phyloP scores from a whole-genome alignment of 2,797 vertebrate genomes.

The Notamacropus eugenii region DNA sequence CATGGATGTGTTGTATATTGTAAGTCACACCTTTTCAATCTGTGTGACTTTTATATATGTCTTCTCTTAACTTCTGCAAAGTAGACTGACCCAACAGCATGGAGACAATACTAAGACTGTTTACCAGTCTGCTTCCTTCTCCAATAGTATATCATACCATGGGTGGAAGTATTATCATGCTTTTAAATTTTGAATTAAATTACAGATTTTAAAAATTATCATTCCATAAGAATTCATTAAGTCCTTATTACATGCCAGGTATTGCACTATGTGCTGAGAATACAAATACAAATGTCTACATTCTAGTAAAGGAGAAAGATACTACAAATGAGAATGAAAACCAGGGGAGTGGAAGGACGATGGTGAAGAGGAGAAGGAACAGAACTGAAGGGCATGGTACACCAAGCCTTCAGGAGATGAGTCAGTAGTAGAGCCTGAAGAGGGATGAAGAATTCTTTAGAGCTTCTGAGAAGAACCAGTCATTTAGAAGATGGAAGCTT shows the following conservation, averaged over 20 bases:
- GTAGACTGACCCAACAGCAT: background rate
- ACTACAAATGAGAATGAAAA: background rate
- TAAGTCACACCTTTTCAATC: background rate
- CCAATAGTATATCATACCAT: background rate
- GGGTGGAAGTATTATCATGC: background rate
- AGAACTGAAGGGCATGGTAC: background rate
- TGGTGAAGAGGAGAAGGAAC: background rate
- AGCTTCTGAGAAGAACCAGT: background rate
- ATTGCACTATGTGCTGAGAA: background rate
- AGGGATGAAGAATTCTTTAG: background rate
- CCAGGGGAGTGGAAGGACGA: background rate
- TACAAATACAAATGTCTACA: background rate
- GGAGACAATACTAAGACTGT: background rate
- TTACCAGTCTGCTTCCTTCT: background rate
- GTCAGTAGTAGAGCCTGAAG: background rate
- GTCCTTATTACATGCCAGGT: background rate
- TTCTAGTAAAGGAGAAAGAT: background rate
- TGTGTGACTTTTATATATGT: background rate
- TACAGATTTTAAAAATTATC: background rate
- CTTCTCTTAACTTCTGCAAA: background rate
- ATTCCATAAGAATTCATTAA: background rate
- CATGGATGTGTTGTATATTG: background rate
- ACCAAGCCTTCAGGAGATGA: background rate
- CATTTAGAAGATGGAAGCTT: background rate
- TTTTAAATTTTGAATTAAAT: background rate